Evolutionary conservation across 2,888 invertebrate genomes (phyloP), one percentile per base, ranked within the genome.

Genomic region (Noctua comes): DNA sequence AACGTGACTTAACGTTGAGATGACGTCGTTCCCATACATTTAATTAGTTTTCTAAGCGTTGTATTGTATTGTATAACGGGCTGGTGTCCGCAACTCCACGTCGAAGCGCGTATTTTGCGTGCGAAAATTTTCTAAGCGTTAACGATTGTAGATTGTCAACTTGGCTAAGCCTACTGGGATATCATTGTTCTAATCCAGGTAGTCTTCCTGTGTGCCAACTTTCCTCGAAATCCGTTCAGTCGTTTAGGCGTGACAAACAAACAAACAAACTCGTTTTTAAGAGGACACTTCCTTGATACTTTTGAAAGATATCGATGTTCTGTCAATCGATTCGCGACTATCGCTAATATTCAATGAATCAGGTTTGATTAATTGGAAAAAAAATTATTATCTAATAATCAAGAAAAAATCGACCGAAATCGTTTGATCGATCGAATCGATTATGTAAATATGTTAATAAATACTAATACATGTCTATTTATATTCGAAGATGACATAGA

Each of bases 371-470:
- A 59, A 83, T 82, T 4, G 4, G 16, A 21, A 31, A 21, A 59
- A 75, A 59, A 65, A 65, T 59, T 59, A 2, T 48, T 27, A 70
- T 21, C 43, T 57, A 24, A 59, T 66, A 74, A 65, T 73, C 51
- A 24, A 40, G 73, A 74, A 27, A 40, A 40, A 40, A 40, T 40
- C 40, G 40, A 40, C 4, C 40, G 40, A 6, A 40, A 40, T 40
- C 40, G 40, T 4, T 40, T 40, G 40, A 40, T 40, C 40, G 40
- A 40, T 40, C 40, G 40, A 40, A 73, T 59, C 31, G 64, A 69
- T 54, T 83, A 83, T 83, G 70, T 64, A 71, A 82, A 82, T 73
- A 36, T 48, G 65, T 72, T 69, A 69, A 83, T 70, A 70, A 73
- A 83, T 80, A 64, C 62, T 64, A 27, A 73, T 71, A 64, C 13